Conservation (phyloP, 1,140 invertebrate genomes). For the Drosophila triauraria region DNA sequence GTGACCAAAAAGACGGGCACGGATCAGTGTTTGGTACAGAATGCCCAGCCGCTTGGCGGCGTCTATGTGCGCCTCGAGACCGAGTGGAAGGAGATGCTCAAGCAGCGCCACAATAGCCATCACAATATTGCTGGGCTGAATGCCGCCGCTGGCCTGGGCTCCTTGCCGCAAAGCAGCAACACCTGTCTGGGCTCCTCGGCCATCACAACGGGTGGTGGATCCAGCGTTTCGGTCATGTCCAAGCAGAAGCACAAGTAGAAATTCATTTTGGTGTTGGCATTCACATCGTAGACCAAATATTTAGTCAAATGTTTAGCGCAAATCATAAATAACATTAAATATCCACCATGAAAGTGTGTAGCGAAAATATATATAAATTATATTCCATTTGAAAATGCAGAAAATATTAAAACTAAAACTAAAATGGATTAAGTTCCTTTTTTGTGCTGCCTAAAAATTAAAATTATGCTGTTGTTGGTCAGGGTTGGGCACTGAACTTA, state of each 20-base stretch:
- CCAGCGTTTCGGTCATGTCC: conserved; percentile 46
- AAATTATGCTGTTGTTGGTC: too few relatives aligned
- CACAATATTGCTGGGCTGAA: conserved; percentile 41
- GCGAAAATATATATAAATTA: neutral
- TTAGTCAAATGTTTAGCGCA: conserved; percentile 52
- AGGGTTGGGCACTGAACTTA: too few relatives aligned
- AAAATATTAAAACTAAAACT: conserved; percentile 10
- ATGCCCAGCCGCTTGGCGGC: conserved; percentile 86
- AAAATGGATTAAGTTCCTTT: too few relatives aligned
- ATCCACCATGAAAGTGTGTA: neutral
- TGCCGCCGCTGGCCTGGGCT: conserved; percentile 8
- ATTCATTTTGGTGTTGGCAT: neutral
- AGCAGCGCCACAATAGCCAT: conserved; percentile 68
- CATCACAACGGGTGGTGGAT: conserved; percentile 10
- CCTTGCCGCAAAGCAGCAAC: conserved; percentile 36
- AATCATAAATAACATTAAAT: conserved; percentile 15
- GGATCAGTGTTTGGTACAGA: conserved; percentile 60
- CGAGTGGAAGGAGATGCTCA: conserved; percentile 89
- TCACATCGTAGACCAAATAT: conserved; percentile 40
- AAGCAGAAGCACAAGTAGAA: conserved; percentile 77
- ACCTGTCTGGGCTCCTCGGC: conserved; percentile 29
- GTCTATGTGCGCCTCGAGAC: conserved; percentile 89
- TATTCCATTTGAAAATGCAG: conserved; percentile 2
- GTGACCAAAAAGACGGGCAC: conserved; percentile 85
- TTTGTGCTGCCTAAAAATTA: neutral